Percentiles rank a stretch among this genome's conserved stretches.
Evolutionary conservation across 2,888 invertebrate genomes (phyloP).

Genomic region (Meteorus colon): DNA sequence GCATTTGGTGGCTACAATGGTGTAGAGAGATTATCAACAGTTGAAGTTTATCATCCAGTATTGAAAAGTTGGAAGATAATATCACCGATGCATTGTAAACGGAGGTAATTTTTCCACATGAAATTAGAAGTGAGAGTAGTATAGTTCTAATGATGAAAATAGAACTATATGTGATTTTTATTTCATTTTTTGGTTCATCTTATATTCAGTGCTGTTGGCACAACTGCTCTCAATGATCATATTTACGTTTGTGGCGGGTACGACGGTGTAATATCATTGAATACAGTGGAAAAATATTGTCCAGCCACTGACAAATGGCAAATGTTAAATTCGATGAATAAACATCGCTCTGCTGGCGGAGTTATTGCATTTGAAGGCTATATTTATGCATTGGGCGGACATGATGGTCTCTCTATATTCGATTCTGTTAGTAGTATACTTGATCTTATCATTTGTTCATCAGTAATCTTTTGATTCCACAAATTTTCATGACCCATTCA

Average conservation of each 20-base stretch:
- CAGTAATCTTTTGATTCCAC: not conserved
- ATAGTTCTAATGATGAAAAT: too few species aligned
- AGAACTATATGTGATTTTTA: too few species aligned
- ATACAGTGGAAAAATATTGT: constrained; percentile 88
- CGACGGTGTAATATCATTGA: constrained; percentile 87
- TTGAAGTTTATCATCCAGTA: constrained; percentile 87
- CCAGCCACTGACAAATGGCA: constrained; percentile 84
- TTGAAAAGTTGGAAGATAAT: constrained; percentile 85
- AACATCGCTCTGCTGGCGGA: constrained; percentile 83
- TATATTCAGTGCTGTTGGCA: constrained; percentile 82
- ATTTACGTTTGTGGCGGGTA: constrained; percentile 91
- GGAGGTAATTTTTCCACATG: constrained; percentile 76
- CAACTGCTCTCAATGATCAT: constrained; percentile 84
- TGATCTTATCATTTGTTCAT: not conserved
- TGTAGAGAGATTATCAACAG: constrained; percentile 84
- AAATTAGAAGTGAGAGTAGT: not conserved
- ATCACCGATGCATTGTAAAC: constrained; percentile 85
- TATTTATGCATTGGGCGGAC: constrained; percentile 89
- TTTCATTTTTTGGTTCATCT: too few species aligned
- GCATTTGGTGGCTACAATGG: constrained; percentile 93
- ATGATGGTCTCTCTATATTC: constrained; percentile 91
- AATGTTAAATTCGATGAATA: constrained; percentile 82
- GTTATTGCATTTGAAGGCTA: constrained; percentile 82
- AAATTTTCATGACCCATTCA: too few species aligned
- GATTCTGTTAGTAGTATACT: constrained; percentile 77